Conservation (phyloP, 2,113 vertebrate species). For the Paedocypris sp. region DNA sequence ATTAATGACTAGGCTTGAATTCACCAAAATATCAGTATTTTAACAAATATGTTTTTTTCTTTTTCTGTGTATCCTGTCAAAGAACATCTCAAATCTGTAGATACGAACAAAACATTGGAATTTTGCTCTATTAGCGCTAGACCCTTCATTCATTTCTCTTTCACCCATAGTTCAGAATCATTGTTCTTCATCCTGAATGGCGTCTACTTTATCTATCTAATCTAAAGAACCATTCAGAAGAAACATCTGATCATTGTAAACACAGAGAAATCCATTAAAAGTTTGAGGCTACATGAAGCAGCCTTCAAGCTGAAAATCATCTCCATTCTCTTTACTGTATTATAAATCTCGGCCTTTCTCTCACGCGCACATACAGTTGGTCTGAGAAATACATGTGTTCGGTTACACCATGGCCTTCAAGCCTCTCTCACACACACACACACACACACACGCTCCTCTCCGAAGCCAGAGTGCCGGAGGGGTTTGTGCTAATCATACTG, state of each 20-base stretch:
- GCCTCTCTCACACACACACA: not conserved
- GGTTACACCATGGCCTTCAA: not conserved
- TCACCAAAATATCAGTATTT: too few relatives aligned
- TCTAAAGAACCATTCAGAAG: not conserved
- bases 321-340: not conserved
- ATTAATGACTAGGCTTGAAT: too few relatives aligned
- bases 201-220: too few relatives aligned
- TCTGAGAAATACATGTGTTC: constrained; percentile 13
- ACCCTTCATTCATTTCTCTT: too few relatives aligned
- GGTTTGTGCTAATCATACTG: constrained; percentile 32
- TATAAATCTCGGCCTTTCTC: not conserved
- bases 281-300: not conserved
- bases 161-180: too few relatives aligned
- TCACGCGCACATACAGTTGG: not conserved
- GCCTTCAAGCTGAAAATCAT: not conserved
- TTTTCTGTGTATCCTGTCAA: too few relatives aligned
- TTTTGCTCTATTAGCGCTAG: too few relatives aligned
- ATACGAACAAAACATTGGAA: too few relatives aligned
- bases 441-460: constrained; percentile 3
- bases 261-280: not conserved
- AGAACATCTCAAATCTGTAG: too few relatives aligned
- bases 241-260: not conserved
- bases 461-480: constrained; percentile 15
- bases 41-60: too few relatives aligned
- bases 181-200: too few relatives aligned